phyloP scores from a whole-genome alignment of 2,888 invertebrate genomes.

The Cybosia mesomella region DNA sequence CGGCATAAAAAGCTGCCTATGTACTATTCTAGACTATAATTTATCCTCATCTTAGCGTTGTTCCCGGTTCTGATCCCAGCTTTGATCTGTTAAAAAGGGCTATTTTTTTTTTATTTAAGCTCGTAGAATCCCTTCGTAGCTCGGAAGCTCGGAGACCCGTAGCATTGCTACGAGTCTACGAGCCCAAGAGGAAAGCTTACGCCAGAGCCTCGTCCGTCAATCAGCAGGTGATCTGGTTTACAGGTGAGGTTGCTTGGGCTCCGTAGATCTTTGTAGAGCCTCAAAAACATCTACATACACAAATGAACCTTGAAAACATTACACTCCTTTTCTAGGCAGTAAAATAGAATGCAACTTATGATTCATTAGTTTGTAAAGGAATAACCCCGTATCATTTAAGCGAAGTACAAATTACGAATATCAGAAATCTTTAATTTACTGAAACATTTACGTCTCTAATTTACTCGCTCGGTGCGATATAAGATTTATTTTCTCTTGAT shows the following conservation, averaged over 20 bases:
- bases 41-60: not conserved
- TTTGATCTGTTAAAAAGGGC: too few relatives aligned
- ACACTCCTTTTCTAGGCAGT: too few relatives aligned
- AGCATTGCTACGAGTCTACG: not conserved
- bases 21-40: not conserved
- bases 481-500: slow-evolving; percentile 8
- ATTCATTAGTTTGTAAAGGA: slow-evolving; percentile 24
- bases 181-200: too few relatives aligned
- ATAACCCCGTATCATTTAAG: slow-evolving; percentile 13
- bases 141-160: not conserved
- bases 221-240: too few relatives aligned
- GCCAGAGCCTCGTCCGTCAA: too few relatives aligned
- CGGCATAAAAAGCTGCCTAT: not conserved
- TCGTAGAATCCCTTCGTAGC: not conserved
- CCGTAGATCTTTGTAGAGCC: too few relatives aligned
- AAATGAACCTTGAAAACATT: not conserved
- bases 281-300: too few relatives aligned
- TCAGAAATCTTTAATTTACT: slow-evolving; percentile 25
- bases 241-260: too few relatives aligned
- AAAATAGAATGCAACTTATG: not conserved
- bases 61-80: too few relatives aligned
- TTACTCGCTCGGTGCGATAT: slow-evolving; percentile 1
- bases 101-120: too few relatives aligned
- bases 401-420: slow-evolving; percentile 26
- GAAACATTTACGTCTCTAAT: slow-evolving; percentile 13